Conservation (phyloP, 2,888 invertebrate genomes). For the Machimus atricapillus region DNA sequence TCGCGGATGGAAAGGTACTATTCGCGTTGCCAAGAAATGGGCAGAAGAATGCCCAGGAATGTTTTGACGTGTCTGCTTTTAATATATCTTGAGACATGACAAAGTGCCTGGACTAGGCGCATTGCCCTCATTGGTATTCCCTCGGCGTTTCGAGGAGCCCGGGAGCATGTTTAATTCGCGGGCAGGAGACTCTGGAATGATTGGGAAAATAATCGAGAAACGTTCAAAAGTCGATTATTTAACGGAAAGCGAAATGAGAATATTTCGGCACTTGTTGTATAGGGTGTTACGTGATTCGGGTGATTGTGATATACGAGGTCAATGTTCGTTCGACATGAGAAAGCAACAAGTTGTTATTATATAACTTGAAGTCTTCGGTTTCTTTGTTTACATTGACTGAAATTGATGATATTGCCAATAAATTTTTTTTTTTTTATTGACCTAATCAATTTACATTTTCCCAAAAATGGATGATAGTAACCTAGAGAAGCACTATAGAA, state of each 20-base stretch:
- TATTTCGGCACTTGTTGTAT: neutral
- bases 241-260: neutral
- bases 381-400: neutral
- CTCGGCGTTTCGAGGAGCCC: neutral
- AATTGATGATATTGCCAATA: neutral
- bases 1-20: conserved; percentile 5
- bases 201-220: neutral
- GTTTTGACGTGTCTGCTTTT: conserved; percentile 16
- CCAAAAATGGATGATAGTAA: no score
- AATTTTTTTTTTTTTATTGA: no score
- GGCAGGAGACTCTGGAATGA: neutral
- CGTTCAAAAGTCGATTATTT: neutral
- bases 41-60: neutral
- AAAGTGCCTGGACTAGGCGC: neutral
- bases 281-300: neutral
- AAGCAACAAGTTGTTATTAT: neutral
- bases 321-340: neutral
- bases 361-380: neutral
- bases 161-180: neutral
- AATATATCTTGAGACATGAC: neutral
- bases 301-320: neutral
- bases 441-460: no score
- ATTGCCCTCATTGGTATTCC: conserved; percentile 23
- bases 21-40: neutral
- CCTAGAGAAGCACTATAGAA: no score